phyloP scores from a whole-genome alignment of 2,888 invertebrate species.

The Leptura quadrifasciata region DNA sequence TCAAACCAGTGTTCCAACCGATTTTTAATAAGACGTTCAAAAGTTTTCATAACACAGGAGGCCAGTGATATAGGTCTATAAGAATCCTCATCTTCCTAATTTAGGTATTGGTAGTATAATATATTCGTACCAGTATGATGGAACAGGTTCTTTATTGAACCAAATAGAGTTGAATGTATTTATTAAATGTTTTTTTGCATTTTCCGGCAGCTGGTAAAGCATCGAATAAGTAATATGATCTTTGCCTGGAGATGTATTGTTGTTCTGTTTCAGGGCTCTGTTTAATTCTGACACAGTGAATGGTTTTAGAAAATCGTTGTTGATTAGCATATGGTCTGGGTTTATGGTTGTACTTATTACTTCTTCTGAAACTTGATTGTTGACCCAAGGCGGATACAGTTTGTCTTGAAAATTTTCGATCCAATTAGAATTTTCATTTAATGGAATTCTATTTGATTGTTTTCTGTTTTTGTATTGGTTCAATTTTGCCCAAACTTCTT shows the following conservation, averaged over 20 bases:
- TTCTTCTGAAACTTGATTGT: too few relatives aligned
- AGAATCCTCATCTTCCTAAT: background rate
- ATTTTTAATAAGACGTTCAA: background rate
- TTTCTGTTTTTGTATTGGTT: constrained; percentile 18
- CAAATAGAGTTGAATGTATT: background rate
- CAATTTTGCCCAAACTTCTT: constrained; percentile 6
- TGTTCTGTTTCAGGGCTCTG: constrained; percentile 13
- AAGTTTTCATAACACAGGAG: background rate
- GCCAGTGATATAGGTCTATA: constrained; percentile 21
- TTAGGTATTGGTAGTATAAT: background rate
- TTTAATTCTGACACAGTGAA: constrained; percentile 2
- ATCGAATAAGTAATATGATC: constrained; percentile 13
- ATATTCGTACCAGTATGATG: background rate
- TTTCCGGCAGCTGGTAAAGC: background rate
- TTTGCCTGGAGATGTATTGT: constrained; percentile 24
- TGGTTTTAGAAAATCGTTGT: background rate
- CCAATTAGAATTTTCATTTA: background rate
- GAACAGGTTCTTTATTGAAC: background rate
- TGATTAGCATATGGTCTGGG: background rate
- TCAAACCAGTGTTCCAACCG: background rate
- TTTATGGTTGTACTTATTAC: background rate
- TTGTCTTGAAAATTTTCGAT: constrained; percentile 8
- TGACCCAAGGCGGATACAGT: background rate
- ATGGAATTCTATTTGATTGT: background rate
- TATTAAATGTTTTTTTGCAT: background rate